phyloP scores from a whole-genome alignment of 1,140 invertebrate species.

The Drosophila eugracilis region DNA sequence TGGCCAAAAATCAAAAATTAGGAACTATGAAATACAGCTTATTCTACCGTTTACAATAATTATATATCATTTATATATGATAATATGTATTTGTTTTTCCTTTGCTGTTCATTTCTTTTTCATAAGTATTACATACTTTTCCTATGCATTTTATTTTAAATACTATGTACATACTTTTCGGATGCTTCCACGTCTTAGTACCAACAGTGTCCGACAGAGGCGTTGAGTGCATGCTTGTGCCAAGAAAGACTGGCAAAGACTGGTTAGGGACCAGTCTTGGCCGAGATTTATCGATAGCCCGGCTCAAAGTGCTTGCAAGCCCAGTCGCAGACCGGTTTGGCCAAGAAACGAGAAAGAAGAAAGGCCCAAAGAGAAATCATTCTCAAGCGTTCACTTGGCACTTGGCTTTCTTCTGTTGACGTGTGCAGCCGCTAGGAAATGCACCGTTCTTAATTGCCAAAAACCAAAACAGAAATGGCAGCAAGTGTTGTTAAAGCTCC shows the following conservation, averaged over 20 bases:
- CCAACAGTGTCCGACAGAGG: background rate
- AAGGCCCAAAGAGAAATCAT: slow-evolving; percentile 69
- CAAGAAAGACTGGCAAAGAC: background rate
- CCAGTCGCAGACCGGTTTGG: slow-evolving; percentile 62
- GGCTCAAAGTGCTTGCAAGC: background rate
- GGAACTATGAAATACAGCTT: too few species aligned
- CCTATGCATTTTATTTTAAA: background rate
- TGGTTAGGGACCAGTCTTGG: background rate
- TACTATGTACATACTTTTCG: slow-evolving; percentile 2
- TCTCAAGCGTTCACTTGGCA: slow-evolving; percentile 30
- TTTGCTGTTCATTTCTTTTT: background rate
- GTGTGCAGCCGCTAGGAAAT: slow-evolving; percentile 51
- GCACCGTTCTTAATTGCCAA: slow-evolving; percentile 7
- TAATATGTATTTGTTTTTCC: too few species aligned
- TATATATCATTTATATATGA: too few species aligned
- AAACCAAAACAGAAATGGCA: slow-evolving; percentile 28
- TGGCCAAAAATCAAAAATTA: too few species aligned
- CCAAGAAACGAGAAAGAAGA: slow-evolving; percentile 47
- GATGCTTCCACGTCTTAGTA: background rate
- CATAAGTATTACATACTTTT: slow-evolving; percentile 2
- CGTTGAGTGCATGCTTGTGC: background rate
- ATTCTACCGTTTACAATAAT: too few species aligned
- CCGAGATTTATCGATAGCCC: slow-evolving; percentile 43
- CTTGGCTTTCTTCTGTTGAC: slow-evolving; percentile 58
- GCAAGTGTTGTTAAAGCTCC: slow-evolving; percentile 63